phyloP scores from a whole-genome alignment of 2,797 vertebrate species.

The Monodelphis domestica region DNA sequence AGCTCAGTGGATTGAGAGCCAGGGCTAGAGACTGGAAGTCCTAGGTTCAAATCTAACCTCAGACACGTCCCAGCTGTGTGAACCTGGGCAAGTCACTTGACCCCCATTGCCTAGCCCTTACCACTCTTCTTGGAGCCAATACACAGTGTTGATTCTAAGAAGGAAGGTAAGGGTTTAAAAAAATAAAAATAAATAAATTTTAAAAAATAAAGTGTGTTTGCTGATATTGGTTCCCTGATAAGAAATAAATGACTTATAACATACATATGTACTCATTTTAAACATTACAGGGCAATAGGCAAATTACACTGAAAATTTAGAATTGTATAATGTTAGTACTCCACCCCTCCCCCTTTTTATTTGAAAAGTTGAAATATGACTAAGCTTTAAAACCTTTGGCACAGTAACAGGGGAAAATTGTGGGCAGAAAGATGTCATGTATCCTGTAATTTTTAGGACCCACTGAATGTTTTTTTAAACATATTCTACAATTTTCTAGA shows the following conservation, averaged over 20 bases:
- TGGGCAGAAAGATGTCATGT: neutral
- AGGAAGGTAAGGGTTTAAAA: too few species aligned
- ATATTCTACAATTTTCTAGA: slow-evolving; percentile 10
- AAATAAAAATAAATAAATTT: too few species aligned
- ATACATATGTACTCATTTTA: neutral
- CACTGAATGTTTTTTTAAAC: neutral
- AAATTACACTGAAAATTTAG: neutral
- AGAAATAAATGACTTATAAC: neutral
- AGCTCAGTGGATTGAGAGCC: too few species aligned
- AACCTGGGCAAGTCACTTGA: too few species aligned
- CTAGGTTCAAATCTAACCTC: too few species aligned
- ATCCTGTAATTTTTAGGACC: neutral
- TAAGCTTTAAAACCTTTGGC: slow-evolving; percentile 6
- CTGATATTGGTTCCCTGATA: neutral
- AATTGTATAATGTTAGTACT: neutral
- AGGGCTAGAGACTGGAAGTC: too few species aligned
- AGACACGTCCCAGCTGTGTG: too few species aligned
- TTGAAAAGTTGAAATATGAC: neutral
- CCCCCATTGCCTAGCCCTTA: too few species aligned
- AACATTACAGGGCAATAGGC: neutral
- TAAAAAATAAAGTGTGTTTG: neutral
- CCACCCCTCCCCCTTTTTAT: neutral
- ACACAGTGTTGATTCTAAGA: too few species aligned
- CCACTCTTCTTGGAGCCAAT: too few species aligned
- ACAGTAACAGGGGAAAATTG: neutral